Evolutionary conservation across 2,888 invertebrate genomes (phyloP), one percentile per base, ranked within the genome.

Genomic region (Ectobius pallidus): DNA sequence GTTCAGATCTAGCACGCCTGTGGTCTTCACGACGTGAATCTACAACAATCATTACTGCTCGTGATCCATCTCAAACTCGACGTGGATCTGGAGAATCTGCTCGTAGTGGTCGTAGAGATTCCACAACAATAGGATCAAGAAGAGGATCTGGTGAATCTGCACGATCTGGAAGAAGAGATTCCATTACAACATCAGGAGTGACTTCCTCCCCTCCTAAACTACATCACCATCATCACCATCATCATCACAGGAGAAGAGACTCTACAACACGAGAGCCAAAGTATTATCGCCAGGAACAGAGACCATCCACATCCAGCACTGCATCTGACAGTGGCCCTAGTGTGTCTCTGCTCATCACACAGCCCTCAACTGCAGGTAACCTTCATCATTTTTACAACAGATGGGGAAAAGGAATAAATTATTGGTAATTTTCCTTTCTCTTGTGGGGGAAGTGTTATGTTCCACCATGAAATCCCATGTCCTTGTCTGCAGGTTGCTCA

Each of bases 241-340:
- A 74, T 30, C 75, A 75, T 42, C 83, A 83, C 72, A 77, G 80
- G 73, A 81, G 83, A 46, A 80, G 81, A 44, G 82, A 83, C 49
- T 83, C 83, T 7, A 75, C 22, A 76, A 78, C 25, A 75, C 78
- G 22, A 9, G 74, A 80, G 6, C 79, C 81, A 11, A 83, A 77
- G 83, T 89, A 81, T 85, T 89, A 86, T 84, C 86, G 82, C 83
- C 88, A 87, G 81, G 90, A 90, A 78, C 90, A 91, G 81, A 85
- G 91, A 76, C 90, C 91, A 9, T 90, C 90, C 63, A 90, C 90
- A 27, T 91, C 90, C 44, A 90, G 90, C n/a, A 90, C 92, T 27
- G 88, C 88, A 14, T 91, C 91, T 25, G 91, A 92, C 82, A 90
- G 91, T 11, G 88, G 88, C 55, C 90, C 90, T 25, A 84, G 85